Base-by-base conservation (phyloP, 2,113 vertebrate species). In the Embiotoca jacksoni region DNA sequence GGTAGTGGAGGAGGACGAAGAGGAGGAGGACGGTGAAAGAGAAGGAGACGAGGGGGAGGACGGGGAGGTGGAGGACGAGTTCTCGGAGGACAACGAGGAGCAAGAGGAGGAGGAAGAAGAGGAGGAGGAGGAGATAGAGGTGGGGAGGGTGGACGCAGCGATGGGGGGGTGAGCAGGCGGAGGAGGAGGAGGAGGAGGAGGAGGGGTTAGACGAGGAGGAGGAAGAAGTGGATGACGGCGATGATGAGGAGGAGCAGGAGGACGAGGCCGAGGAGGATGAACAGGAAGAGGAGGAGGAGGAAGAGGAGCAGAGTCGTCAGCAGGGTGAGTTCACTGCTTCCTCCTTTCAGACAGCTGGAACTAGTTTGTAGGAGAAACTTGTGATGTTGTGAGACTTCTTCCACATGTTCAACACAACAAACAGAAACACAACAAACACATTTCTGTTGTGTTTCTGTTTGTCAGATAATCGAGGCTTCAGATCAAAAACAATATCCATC, bases 21-120 rank as follows among this genome's bases (percentile, higher is more conserved):
- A 88, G 49, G 87, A 88, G 0, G 85, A 76, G 41, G 86, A 88
- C 6, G 86, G 55, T 23, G 83, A 80, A 11, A 75, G 77, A 14
- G 89, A 75, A 16, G 88, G 82, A 3, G 90, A 91, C 1, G 91
- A 85, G 4, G 87, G 90, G 1, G 91, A 90, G 14, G 92, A 93
- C 0, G 89, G 86, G 0, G 92, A 92, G 0, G 96, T 62, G 33
- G 94, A 93, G 14, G 91, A 93, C 1, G 89, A 91, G 95, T 86
- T 93, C 92, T 60, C 87, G 0, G 93, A 92, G 55, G 90, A 92
- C 16, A 85, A 92, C 0, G 91, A 89, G 0, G 97, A 90, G 16
- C 83, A 90, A 52, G 88, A 75, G 0, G 91, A 84, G 7, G 92
- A 77, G 2, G 90, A 91, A 0, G 89, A 90, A 2, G 92, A 89